Evolutionary conservation across 2,113 vertebrate genomes (phyloP).

Genomic region (Pteronura brasiliensis): DNA sequence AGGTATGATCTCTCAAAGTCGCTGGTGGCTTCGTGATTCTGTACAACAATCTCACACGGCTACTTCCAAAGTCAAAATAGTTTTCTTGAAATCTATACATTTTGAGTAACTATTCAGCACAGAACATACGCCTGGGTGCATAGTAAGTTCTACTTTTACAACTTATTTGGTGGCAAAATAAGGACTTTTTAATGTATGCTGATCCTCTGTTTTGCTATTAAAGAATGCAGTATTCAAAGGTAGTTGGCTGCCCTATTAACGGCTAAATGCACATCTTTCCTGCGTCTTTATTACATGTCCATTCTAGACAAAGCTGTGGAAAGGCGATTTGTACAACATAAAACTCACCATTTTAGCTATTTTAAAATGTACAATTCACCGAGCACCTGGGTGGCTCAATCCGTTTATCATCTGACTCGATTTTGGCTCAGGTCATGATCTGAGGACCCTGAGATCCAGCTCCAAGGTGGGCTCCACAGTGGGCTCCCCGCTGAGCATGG

Average conservation of each 20-base stretch:
- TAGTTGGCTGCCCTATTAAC: neutral
- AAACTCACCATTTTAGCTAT: neutral
- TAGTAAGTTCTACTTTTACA: neutral
- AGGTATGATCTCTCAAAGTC: neutral
- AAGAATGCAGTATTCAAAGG: neutral
- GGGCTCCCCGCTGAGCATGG: neutral
- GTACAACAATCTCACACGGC: neutral
- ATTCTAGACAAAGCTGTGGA: neutral
- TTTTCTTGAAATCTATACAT: neutral
- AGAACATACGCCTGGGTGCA: neutral
- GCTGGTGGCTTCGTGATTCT: neutral
- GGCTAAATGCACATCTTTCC: neutral
- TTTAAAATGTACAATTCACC: neutral
- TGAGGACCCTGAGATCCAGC: neutral
- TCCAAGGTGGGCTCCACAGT: fast-evolving
- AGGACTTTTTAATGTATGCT: neutral
- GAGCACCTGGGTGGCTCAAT: neutral
- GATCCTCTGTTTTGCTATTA: neutral
- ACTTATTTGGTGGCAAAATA: neutral
- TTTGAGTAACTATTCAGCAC: neutral
- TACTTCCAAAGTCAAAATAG: neutral
- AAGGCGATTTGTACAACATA: too few species aligned
- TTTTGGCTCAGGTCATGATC: neutral
- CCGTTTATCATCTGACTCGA: neutral
- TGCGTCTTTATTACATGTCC: neutral